Evolutionary conservation across 2,113 vertebrate genomes (phyloP).

Genomic region (Lepus americanus): DNA sequence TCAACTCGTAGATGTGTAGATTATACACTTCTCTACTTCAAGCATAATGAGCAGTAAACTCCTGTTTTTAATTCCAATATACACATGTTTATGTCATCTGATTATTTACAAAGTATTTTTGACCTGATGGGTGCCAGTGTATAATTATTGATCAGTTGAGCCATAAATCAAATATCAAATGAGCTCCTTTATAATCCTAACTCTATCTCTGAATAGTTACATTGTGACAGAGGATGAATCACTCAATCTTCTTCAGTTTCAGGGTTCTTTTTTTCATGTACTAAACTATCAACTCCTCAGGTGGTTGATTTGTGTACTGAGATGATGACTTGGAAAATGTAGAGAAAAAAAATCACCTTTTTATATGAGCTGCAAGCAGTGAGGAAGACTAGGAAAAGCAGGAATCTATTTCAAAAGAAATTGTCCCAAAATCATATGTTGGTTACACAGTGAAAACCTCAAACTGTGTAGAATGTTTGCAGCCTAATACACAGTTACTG

Average conservation of each 20-base stretch:
- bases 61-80: not conserved
- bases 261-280: not conserved
- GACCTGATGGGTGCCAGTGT: not conserved
- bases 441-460: not conserved
- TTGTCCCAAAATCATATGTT: not conserved
- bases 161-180: not conserved
- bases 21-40: not conserved
- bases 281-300: not conserved
- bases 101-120: not conserved
- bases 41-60: not conserved
- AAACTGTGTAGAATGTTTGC: not conserved
- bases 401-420: slow-evolving; percentile 4
- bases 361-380: not conserved
- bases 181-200: not conserved
- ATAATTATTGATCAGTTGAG: not conserved
- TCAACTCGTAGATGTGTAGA: not conserved
- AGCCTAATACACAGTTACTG: not conserved
- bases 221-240: not conserved
- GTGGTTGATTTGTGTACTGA: not conserved
- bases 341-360: not conserved
- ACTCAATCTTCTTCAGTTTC: not conserved
- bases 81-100: not conserved
- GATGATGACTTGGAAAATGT: not conserved
- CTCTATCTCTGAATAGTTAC: not conserved
- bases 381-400: not conserved